These are phyloP conservation scores for Phylloscopus whistleri DNA, from an alignment of 2,113 vertebrate species.

Conservation along the genomic window DNA sequence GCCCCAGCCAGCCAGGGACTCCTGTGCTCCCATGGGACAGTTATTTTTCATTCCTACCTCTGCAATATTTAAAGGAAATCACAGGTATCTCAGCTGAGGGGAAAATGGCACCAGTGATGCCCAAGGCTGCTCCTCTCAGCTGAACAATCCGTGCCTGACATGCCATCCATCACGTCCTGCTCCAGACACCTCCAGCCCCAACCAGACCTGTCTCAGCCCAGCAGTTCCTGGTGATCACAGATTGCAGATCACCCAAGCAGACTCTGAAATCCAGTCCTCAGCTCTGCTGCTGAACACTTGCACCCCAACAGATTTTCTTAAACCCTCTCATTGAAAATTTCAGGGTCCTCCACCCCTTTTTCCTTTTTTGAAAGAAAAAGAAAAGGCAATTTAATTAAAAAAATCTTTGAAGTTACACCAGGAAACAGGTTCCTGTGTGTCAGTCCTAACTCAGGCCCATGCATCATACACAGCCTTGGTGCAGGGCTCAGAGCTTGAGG, in stretches of 20 bases:
- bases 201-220: background rate
- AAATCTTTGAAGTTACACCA: background rate
- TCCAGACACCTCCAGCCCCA: background rate
- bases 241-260: background rate
- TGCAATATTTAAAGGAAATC: background rate
- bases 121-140: background rate
- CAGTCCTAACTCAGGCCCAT: background rate
- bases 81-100: background rate
- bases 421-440: background rate
- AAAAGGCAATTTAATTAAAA: background rate
- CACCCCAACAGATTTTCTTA: background rate
- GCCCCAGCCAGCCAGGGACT: background rate
- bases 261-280: background rate
- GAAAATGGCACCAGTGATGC: background rate
- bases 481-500: background rate
- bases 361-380: background rate
- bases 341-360: background rate
- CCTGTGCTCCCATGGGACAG: background rate
- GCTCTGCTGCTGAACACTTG: background rate
- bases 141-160: background rate
- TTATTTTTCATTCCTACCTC: background rate
- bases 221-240: background rate
- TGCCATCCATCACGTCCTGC: background rate
- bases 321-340: background rate
- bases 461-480: background rate